Conservation (phyloP, 2,113 vertebrate genomes). For the Crypturellus undulatus region DNA sequence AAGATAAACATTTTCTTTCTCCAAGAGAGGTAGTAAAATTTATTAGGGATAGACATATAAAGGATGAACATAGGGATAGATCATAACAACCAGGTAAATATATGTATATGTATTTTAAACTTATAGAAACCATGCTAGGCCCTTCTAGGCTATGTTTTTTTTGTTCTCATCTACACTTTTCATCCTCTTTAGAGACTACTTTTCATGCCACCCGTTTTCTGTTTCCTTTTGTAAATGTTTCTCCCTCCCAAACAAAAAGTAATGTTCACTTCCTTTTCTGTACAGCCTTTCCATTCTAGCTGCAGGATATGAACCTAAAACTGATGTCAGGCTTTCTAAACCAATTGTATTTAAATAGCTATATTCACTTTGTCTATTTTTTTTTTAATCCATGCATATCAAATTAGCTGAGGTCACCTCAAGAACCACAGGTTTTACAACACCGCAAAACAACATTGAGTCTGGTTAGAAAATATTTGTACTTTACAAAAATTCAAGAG, state of each 20-base stretch:
- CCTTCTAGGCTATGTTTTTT: not conserved
- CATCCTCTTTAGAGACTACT: not conserved
- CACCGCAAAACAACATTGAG: not conserved
- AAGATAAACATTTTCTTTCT: not conserved
- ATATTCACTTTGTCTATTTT: not conserved
- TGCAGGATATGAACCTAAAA: not conserved
- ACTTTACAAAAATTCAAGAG: not conserved
- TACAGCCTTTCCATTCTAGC: not conserved
- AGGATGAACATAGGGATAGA: too few relatives aligned
- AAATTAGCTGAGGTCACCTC: not conserved
- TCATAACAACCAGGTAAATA: not conserved
- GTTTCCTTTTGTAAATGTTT: not conserved
- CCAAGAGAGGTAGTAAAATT: not conserved
- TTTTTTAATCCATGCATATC: not conserved
- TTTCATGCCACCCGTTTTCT: not conserved
- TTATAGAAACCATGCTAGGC: not conserved
- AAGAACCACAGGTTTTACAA: too few relatives aligned
- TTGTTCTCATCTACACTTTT: not conserved
- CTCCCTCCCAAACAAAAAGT: not conserved
- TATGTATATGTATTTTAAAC: not conserved
- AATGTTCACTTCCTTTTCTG: not conserved
- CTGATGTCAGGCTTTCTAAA: not conserved
- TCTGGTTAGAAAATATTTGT: not conserved
- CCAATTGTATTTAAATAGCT: not conserved
- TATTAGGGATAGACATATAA: not conserved